Evolutionary conservation across 1,140 invertebrate genomes (phyloP).

Genomic region (Sinonovacula constricta): DNA sequence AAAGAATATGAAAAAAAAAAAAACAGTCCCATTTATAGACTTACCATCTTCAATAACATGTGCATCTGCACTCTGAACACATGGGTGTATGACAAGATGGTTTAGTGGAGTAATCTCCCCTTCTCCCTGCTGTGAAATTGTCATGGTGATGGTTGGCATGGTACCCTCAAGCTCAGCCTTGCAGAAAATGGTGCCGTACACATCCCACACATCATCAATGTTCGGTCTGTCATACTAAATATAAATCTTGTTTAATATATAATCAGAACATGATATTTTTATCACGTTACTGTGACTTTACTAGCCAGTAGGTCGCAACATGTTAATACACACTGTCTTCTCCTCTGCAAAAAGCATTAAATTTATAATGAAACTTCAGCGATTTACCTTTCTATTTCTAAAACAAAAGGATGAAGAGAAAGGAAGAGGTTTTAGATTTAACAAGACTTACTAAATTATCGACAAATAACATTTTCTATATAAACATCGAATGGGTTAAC

Average conservation of each 20-base stretch:
- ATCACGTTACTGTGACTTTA: neutral
- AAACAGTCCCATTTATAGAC: too few species aligned
- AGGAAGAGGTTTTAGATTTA: too few species aligned
- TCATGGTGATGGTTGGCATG: slow-evolving; percentile 69
- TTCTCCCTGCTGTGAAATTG: slow-evolving; percentile 62
- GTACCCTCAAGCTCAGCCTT: slow-evolving; percentile 71
- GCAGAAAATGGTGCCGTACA: slow-evolving; percentile 74
- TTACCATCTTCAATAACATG: slow-evolving; percentile 54
- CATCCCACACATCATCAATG: slow-evolving; percentile 66
- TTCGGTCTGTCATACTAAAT: slow-evolving; percentile 70
- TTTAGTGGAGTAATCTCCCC: slow-evolving; percentile 63
- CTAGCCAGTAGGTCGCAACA: neutral
- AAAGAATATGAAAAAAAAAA: too few species aligned
- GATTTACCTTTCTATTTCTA: too few species aligned
- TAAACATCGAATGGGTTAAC: too few species aligned
- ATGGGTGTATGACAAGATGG: slow-evolving; percentile 70
- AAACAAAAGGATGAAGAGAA: too few species aligned
- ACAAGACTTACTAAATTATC: too few species aligned
- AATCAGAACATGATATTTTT: neutral
- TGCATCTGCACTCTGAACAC: slow-evolving; percentile 74
- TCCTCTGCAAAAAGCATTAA: too few species aligned
- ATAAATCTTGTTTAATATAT: slow-evolving; percentile 3
- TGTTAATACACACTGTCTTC: neutral
- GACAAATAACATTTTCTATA: too few species aligned
- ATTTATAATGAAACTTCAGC: too few species aligned